A percentile compares a stretch with the other conserved stretches of the same genome.
Conservation (phyloP, 2,888 invertebrate species). For the Cordilura impudica region DNA sequence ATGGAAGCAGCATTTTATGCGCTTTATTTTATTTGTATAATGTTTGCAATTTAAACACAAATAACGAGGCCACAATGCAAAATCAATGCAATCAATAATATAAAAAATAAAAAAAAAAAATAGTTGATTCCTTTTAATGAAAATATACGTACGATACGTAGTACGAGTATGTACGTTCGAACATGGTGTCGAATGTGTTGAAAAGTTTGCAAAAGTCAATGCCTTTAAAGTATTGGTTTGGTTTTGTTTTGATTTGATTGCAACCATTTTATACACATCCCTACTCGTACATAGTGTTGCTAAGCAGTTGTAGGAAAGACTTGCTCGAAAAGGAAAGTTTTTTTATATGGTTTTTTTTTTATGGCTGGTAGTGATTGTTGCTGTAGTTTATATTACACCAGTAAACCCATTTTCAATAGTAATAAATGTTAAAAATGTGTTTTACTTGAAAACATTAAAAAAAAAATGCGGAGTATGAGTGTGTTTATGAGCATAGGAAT, state of each 20-base stretch:
- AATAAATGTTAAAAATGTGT: not conserved
- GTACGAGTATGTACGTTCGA: not conserved
- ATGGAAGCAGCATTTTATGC: not conserved
- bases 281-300: too few relatives aligned
- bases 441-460: not conserved
- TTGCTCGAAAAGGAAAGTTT: not conserved
- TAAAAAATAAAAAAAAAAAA: slow-evolving; percentile 29
- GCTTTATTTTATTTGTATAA: slow-evolving; percentile 16
- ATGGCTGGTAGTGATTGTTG: slow-evolving; percentile 9
- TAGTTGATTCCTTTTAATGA: slow-evolving; percentile 11
- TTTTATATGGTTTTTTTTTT: not conserved
- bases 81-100: slow-evolving; percentile 54
- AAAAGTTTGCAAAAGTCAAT: slow-evolving; percentile 57
- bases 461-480: not conserved
- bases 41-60: slow-evolving; percentile 47
- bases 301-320: too few relatives aligned
- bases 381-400: not conserved
- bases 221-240: slow-evolving; percentile 29
- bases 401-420: not conserved
- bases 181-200: not conserved
- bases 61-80: slow-evolving; percentile 59
- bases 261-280: slow-evolving; percentile 1
- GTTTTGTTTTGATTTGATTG: slow-evolving; percentile 19
- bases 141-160: not conserved
- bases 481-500: not conserved